Evolutionary conservation across 2,888 invertebrate genomes (phyloP).

Genomic region (Agonopterix subpropinquella): DNA sequence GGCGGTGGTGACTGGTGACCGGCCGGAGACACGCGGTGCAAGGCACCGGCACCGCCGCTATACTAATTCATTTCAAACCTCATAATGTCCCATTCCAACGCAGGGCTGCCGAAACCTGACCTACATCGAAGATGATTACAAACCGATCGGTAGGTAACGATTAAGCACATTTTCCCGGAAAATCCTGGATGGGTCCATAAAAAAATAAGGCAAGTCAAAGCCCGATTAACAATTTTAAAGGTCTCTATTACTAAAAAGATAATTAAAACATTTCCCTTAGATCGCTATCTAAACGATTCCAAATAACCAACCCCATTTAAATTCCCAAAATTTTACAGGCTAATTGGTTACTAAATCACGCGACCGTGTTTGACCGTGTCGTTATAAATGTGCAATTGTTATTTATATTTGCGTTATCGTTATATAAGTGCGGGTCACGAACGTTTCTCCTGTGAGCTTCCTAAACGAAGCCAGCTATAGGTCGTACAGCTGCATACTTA

Average conservation of each 20-base stretch:
- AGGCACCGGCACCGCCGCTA: not conserved
- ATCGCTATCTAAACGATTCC: not conserved
- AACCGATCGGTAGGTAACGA: no score
- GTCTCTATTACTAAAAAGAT: no score
- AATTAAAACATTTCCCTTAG: not conserved
- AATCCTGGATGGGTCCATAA: no score
- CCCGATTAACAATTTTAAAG: no score
- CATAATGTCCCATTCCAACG: not conserved
- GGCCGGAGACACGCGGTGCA: not conserved
- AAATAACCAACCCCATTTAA: conserved; percentile 1
- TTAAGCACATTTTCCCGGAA: no score
- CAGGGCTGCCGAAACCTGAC: no score
- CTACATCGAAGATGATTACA: no score
- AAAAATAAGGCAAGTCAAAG: no score
- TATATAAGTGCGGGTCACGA: conserved; percentile 2
- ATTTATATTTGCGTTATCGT: conserved; percentile 1
- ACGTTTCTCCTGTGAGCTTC: not conserved
- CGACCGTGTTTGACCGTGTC: conserved; percentile 8
- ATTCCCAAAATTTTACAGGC: conserved; percentile 6
- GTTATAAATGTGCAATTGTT: conserved; percentile 6
- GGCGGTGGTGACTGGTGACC: no score
- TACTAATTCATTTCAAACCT: not conserved
- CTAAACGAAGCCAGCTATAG: not conserved
- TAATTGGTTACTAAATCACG: conserved; percentile 15
- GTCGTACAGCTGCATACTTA: conserved; percentile 1